Base-by-base conservation (phyloP, 2,888 invertebrate species). In the Amphimallon solstitiale region DNA sequence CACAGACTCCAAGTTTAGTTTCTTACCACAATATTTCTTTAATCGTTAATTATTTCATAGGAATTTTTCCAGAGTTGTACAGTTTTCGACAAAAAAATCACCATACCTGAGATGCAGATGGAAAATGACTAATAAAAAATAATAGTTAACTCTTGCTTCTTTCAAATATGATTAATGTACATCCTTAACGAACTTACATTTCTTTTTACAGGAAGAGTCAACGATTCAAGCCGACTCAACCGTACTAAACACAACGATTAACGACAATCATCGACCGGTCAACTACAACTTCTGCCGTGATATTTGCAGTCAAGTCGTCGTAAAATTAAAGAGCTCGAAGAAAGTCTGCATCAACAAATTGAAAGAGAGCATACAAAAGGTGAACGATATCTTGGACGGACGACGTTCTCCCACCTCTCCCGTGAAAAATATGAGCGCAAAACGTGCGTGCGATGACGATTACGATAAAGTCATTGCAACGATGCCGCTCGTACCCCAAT, bases 331-430 rank as follows among this genome's bases (percentile, higher is more conserved):
- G 2, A 40, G 54, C 6, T n/a, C 38, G 2, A 54, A 54, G 19
- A 19, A 38, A 15, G 40, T 19, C 40, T 12, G 54, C 23, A 68
- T 68, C 34, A 46, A 62, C 6, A 66, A 62, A 48, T 59, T 73
- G 48, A 48, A 54, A n/a, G 34, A 62, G 7, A 67, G 71, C 62
- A 70, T 71, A 19, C 38, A 65, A 17, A 67, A 60, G 10, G 48
- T 71, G 5, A 72, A 74, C 48, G 23, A 68, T 9, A 54, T 68
- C 7, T 51, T 74, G 14, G 63, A 66, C 38, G 74, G 74, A 2
- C 38, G 21, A 21, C 9, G 17, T 1, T 38, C 38, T n/a, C 54
- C 54, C 21, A 3, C 9, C 4, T 54, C 54, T 23, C 54, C 54
- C 7, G 17, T 19, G 34, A 66, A 51, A 12, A 49, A 17, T 10